Conservation (phyloP, 2,113 vertebrate species). For the Campylomormyrus tamandua region DNA sequence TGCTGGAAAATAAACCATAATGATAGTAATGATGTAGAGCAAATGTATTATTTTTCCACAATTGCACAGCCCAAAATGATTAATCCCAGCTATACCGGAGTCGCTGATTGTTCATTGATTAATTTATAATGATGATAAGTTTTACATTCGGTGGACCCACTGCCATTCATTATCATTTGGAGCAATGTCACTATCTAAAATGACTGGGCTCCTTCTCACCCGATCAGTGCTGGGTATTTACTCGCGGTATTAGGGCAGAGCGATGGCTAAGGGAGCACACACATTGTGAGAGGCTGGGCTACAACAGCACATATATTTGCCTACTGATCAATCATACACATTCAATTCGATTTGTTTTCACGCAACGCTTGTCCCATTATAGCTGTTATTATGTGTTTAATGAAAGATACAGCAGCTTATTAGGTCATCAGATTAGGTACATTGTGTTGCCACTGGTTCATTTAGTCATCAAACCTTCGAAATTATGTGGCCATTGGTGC, state of each 20-base stretch:
- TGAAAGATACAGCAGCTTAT: neutral
- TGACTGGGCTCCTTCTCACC: neutral
- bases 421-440: neutral
- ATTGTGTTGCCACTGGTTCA: neutral
- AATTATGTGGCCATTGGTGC: neutral
- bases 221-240: neutral
- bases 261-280: neutral
- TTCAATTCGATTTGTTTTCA: neutral
- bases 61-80: neutral
- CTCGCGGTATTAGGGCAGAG: neutral
- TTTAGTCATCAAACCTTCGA: neutral
- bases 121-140: conserved; percentile 4
- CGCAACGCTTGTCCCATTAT: neutral
- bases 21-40: neutral
- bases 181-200: neutral
- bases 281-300: neutral
- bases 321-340: neutral
- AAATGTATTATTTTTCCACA: neutral
- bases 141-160: neutral
- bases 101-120: conserved; percentile 1
- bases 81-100: neutral
- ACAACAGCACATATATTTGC: neutral
- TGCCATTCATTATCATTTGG: neutral
- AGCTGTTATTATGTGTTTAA: neutral
- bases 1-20: neutral